Evolutionary conservation across 2,113 vertebrate genomes (phyloP).

Genomic region (Cheilinus undulatus): DNA sequence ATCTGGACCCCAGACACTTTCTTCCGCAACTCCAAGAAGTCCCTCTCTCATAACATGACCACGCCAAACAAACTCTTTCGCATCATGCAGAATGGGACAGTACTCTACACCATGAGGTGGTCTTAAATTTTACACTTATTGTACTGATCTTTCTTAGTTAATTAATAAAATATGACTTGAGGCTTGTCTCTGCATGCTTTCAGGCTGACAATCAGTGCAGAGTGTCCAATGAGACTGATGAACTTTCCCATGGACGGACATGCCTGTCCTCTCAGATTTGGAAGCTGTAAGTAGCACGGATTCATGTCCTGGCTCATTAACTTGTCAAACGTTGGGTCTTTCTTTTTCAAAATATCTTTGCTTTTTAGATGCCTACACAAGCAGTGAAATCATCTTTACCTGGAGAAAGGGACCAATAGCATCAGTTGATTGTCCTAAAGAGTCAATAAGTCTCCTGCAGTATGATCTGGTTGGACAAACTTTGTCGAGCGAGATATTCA

Average conservation of each 20-base stretch:
- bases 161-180: not conserved
- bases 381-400: conserved; percentile 83
- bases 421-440: conserved; percentile 83
- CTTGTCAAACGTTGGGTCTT: not conserved
- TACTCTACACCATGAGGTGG: conserved; percentile 89
- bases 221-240: conserved; percentile 84
- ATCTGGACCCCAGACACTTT: conserved; percentile 88
- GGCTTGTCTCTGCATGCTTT: conserved; percentile 5
- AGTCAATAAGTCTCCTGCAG: conserved; percentile 86
- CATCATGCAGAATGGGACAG: conserved; percentile 88
- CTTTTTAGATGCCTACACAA: conserved; percentile 83
- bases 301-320: conserved; percentile 4
- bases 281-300: conserved; percentile 82
- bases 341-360: not conserved
- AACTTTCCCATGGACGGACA: conserved; percentile 88
- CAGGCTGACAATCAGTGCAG: conserved; percentile 84
- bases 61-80: conserved; percentile 87
- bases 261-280: conserved; percentile 85
- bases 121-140: not conserved
- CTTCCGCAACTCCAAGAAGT: conserved; percentile 85
- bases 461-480: conserved; percentile 85
- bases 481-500: conserved; percentile 79
- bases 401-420: conserved; percentile 83
- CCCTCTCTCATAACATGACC: conserved; percentile 85
- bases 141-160: not conserved